phyloP scores from a whole-genome alignment of 2,113 vertebrate species.

The Potamarius usumacintae region DNA sequence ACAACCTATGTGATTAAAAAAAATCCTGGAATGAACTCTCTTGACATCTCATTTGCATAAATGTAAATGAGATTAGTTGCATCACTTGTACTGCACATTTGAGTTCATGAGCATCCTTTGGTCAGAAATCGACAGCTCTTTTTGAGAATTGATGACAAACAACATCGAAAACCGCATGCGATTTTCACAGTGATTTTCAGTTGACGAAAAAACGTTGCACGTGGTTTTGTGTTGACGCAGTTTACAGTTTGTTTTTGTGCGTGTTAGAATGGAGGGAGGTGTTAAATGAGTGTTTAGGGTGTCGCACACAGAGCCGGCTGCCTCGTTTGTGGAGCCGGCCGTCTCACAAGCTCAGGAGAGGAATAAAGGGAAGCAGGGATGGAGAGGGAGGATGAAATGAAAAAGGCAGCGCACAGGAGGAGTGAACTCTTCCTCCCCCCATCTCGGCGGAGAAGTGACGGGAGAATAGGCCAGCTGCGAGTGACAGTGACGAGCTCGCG shows the following conservation, averaged over 20 bases:
- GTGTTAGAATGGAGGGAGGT: background rate
- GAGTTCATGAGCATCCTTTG: background rate
- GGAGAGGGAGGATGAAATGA: constrained; percentile 16
- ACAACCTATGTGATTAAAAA: background rate
- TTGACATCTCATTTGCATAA: background rate
- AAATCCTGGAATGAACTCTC: no score
- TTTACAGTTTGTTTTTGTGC: background rate
- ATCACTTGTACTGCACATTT: background rate
- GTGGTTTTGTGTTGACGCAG: background rate
- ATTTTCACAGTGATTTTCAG: background rate
- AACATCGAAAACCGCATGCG: background rate
- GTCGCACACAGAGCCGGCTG: background rate
- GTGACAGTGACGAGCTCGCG: constrained; percentile 66
- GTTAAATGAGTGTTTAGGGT: constrained; percentile 11
- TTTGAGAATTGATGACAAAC: background rate
- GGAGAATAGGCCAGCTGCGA: constrained; percentile 62
- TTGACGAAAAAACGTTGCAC: background rate
- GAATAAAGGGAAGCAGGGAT: background rate
- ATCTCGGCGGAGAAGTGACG: constrained; percentile 56
- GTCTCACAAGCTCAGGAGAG: background rate
- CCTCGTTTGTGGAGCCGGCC: background rate
- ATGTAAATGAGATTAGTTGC: background rate
- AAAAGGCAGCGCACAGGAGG: constrained; percentile 45
- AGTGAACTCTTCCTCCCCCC: constrained; percentile 46
- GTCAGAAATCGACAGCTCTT: background rate